Percentiles rank a stretch among this genome's conserved stretches.
Evolutionary conservation across 2,888 invertebrate species (phyloP).

Genomic region (Pseudoips prasinana): DNA sequence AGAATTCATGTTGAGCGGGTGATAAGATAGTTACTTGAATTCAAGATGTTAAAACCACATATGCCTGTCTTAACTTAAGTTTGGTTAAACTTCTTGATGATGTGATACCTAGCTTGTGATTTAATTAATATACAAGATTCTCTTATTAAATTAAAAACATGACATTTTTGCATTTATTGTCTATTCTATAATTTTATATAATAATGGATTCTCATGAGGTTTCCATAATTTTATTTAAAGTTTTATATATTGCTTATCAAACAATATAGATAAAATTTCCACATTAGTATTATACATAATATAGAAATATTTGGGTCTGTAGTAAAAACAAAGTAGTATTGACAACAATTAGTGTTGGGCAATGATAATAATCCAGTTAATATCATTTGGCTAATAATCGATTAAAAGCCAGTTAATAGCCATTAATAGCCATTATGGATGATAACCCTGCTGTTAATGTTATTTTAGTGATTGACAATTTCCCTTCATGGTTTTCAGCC

Average conservation of each 20-base stretch:
- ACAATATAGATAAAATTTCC: background rate
- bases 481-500: too few species aligned
- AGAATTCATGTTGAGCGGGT: conserved; percentile 5
- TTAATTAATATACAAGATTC: conserved; percentile 28
- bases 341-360: too few species aligned
- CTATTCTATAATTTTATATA: conserved; percentile 18
- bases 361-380: too few species aligned
- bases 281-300: background rate
- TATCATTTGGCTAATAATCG: too few species aligned
- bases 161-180: conserved; percentile 25
- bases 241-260: background rate
- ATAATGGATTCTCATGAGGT: background rate
- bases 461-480: too few species aligned
- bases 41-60: conserved; percentile 8
- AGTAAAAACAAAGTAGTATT: too few species aligned
- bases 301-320: background rate
- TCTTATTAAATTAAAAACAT: conserved; percentile 16
- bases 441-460: too few species aligned
- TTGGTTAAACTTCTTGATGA: conserved; percentile 18
- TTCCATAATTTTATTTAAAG: background rate
- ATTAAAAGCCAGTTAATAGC: too few species aligned
- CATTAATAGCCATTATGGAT: too few species aligned
- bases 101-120: conserved; percentile 22
- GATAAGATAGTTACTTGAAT: conserved; percentile 3
- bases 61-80: conserved; percentile 3